phyloP scores from a whole-genome alignment of 2,797 vertebrate species.

The Gobionotothen gibberifrons region DNA sequence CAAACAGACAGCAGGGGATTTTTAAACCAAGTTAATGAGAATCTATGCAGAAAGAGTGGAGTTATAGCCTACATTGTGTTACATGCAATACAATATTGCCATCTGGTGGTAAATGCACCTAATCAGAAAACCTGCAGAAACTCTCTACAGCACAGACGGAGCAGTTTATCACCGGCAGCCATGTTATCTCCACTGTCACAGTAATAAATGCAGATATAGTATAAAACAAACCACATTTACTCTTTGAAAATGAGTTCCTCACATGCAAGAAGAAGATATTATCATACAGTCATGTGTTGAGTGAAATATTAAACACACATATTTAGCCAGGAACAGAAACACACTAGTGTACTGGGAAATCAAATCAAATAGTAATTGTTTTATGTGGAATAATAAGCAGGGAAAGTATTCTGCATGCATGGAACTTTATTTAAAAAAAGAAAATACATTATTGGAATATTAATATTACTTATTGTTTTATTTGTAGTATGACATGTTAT shows the following conservation, averaged over 20 bases:
- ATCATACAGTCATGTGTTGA: neutral
- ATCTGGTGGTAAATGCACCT: conserved; percentile 61
- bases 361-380: neutral
- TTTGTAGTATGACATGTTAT: neutral
- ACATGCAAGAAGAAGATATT: neutral
- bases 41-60: neutral
- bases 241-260: neutral
- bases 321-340: neutral
- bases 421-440: too few species aligned
- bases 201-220: conserved; percentile 4
- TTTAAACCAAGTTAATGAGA: neutral
- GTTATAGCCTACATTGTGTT: too few species aligned
- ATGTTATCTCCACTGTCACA: conserved; percentile 51
- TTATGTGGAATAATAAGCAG: neutral
- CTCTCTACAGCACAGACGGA: conserved; percentile 9
- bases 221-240: neutral
- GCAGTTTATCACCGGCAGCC: conserved; percentile 61
- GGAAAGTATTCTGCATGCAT: neutral
- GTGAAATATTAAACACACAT: neutral
- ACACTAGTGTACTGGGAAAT: neutral
- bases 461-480: too few species aligned
- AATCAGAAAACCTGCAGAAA: conserved; percentile 25
- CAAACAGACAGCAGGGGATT: neutral
- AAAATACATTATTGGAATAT: neutral
- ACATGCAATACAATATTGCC: conserved; percentile 42